Base-by-base conservation (phyloP, 2,797 vertebrate species). In the Masticophis lateralis region DNA sequence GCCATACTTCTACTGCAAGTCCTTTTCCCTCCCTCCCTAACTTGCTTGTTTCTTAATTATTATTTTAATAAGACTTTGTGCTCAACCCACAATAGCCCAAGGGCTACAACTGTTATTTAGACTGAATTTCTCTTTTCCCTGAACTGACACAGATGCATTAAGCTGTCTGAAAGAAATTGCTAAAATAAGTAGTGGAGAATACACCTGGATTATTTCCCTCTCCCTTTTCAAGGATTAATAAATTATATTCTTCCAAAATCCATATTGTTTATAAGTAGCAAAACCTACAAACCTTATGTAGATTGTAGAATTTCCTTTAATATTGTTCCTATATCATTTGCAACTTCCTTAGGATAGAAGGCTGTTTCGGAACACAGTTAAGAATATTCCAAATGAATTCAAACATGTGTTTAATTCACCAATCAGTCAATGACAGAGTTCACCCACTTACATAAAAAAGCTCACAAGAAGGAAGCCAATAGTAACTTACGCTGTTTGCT, bases 51-150 rank as follows among this genome's bases (percentile, higher is more conserved):
- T 96, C 95, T 96, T 95, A 97, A 96, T 95, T 95, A 96, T 95
- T 94, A 96, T 92, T 96, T 96, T 95, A 95, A 94, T 96, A 97
- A 95, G 94, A 93, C 92, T 94, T 94, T 43, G 56, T 93, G 92
- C 91, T 96, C 95, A 92, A 95, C 92, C 66, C 0, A 27, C 60
- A 92, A 96, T 95, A 95, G 96, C 97, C 96, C 94, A 94, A 92
- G 94, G 96, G 96, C 96, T 96, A 97, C 96, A 94, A 95, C 96
- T 88, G 90, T 95, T 97, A 87, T 96, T 97, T 96, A 96, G 96
- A 95, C 94, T 94, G 93, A 96, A 94, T 95, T 96, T 96, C 95
- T 93, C 94, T 95, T 94, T 96, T 96, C 96, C 95, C 96, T 96
- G 96, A 95, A 93, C 94, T 96, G 95, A 96, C 95, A 92, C 55